Evolutionary conservation across 2,888 invertebrate genomes (phyloP), one percentile per base, ranked within the genome.

Genomic region (Orthonevra nobilis): DNA sequence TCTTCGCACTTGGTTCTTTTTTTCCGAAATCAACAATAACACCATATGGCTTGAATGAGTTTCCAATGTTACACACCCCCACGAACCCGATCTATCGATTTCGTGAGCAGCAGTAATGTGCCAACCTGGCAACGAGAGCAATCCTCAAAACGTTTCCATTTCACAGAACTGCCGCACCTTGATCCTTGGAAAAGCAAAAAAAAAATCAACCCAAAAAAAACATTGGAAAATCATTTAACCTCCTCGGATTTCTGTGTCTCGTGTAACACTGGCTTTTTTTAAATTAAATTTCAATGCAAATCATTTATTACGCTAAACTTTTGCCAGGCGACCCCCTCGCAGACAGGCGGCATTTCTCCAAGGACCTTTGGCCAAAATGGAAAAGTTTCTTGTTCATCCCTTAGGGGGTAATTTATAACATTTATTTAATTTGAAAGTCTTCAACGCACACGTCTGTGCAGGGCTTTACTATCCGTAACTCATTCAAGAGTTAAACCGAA

Each of bases 31-130:
- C 54, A 68, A 54, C 66, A 61, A 79, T 68, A 73, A 48, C 77
- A 68, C 79, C 79, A 79, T 79, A 79, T 79, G 79, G 79, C 73
- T 36, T 42, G 61, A 73, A 79, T 79, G 79, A 73, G 79, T 73
- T 79, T 79, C 61, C 79, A 56, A 79, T 79, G 54, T 26, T 20
- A 30, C 66, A 36, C 23, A 26, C 36, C 23, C 32, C 6, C 26
- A 20, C 12, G 2, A 3, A 6, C 38, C 19, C 64, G n/a, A 42
- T 56, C 10, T 34, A 66, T 56, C 19, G 54, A 66, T 66, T 46
- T 20, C 56, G 15, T 15, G 9, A 32, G 12, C 23, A 34, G 15
- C 60, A 14, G 44, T 19, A n/a, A n/a, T 15, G 28, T 34, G 32
- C 19, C 5, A 2, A n/a, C 28, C 34, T 23, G 30, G 42, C 28